phyloP scores from a whole-genome alignment of 2,888 invertebrate species.

The Argyra leucocephala region DNA sequence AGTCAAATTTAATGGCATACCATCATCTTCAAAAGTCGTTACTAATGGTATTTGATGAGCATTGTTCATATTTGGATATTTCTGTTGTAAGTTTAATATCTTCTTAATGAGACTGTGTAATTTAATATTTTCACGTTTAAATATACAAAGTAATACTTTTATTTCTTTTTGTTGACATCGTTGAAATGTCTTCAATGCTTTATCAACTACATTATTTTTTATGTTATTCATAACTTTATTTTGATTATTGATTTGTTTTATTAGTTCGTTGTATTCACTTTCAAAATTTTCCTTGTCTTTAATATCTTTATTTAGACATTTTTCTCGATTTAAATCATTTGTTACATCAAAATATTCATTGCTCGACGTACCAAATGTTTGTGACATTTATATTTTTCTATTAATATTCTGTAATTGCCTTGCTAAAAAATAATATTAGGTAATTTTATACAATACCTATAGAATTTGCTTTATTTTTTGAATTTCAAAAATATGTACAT shows the following conservation, averaged over 20 bases:
- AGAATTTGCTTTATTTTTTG: too few relatives aligned
- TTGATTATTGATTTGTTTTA: conserved; percentile 36
- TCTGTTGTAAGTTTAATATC: conserved; percentile 36
- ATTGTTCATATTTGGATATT: too few relatives aligned
- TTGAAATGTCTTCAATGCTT: conserved; percentile 31
- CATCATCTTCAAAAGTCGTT: conserved; percentile 38
- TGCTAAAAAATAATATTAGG: too few relatives aligned
- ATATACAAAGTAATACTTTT: conserved; percentile 32
- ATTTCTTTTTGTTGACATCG: conserved; percentile 34
- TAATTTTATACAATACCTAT: too few relatives aligned
- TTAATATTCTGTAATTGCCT: too few relatives aligned
- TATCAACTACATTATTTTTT: conserved; percentile 32
- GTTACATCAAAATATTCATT: too few relatives aligned
- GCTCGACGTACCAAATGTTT: too few relatives aligned
- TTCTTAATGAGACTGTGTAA: conserved; percentile 33
- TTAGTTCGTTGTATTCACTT: conserved; percentile 34
- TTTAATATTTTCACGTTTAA: conserved; percentile 38
- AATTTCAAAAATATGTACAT: too few relatives aligned
- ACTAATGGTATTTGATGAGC: conserved; percentile 32
- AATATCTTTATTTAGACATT: too few relatives aligned
- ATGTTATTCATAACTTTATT: conserved; percentile 35
- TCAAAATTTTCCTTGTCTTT: too few relatives aligned
- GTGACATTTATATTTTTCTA: too few relatives aligned
- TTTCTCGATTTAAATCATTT: too few relatives aligned
- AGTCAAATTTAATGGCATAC: conserved; percentile 17